Evolutionary conservation across 2,113 vertebrate genomes (phyloP), one percentile per base, ranked within the genome.

Genomic region (Lycaon pictus): DNA sequence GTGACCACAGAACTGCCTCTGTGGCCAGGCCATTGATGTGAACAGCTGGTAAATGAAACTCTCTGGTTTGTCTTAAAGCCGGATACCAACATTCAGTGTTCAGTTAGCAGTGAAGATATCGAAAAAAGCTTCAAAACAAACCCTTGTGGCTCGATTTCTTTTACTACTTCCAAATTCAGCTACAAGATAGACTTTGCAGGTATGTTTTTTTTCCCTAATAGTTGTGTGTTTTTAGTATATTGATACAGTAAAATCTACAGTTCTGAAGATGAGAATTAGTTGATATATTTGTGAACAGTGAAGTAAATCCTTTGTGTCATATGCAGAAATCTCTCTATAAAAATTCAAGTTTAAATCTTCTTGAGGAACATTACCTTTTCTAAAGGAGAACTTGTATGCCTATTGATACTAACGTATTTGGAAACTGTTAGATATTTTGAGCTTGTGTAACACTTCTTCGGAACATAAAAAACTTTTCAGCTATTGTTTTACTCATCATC

Each of bases 131-230:
- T 99, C 98, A 99, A 91, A 98, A 98, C 99, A 97, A 99, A 99
- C 97, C 99, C 99, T 29, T 98, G 97, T 22, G 99, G 99, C 29
- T 99, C 99, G 89, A 98, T 99, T 98, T 99, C 99, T 85, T 99
- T 99, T 98, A 99, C 99, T 95, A 99, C 99, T 74, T 98, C 99
- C 85, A 99, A 99, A 98, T 99, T 99, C 98, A 99, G 99, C 95
- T 99, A 99, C 99, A 99, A 98, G 11, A 98, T 99, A 96, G 99
- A 99, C 98, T 99, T 99, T 95, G 98, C 99, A 98, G 99, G 99
- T 99, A 98, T 85, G 98, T 98, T 62, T 97, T 89, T 88, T 93
- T 63, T 77, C 86, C 95, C 87, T 96, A 92, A 95, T 76, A 84
- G 48, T 35, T 87, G 72, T 84, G 37, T 97, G 83, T 89, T 92